Percentiles rank a stretch among this genome's conserved stretches.
These are phyloP conservation scores for Tympanuchus pallidicinctus DNA, from an alignment of 2,113 vertebrate genomes.

Conservation along the genomic window DNA sequence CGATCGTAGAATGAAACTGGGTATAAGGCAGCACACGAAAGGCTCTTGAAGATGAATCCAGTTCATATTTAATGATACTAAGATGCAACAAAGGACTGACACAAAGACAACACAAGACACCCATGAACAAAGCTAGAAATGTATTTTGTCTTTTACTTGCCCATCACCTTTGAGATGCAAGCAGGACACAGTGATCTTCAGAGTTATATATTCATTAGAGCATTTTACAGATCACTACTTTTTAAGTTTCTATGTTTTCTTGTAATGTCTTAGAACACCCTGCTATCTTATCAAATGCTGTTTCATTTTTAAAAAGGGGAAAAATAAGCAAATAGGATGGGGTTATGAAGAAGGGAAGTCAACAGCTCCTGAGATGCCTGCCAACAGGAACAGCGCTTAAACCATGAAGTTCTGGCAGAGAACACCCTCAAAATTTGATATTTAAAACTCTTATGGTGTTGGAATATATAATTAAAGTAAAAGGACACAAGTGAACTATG, in stretches of 20 bases:
- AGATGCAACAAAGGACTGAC: background rate
- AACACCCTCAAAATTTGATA: slow-evolving; percentile 31
- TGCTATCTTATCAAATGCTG: background rate
- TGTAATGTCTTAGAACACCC: background rate
- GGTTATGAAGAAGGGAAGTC: slow-evolving; percentile 17
- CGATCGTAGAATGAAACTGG: background rate
- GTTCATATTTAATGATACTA: background rate
- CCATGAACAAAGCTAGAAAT: background rate
- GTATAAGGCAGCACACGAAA: background rate
- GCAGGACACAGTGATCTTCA: background rate
- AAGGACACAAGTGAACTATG: slow-evolving; percentile 21
- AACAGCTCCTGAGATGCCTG: slow-evolving; percentile 27
- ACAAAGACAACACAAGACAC: background rate
- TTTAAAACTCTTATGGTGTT: slow-evolving; percentile 27
- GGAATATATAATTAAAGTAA: slow-evolving; percentile 4
- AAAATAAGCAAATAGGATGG: background rate
- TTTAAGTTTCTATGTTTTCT: background rate
- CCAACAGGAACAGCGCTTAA: slow-evolving; percentile 41
- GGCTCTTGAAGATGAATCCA: background rate
- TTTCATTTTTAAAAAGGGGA: slow-evolving; percentile 6
- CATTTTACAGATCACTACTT: background rate
- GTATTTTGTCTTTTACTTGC: background rate
- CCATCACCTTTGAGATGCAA: background rate
- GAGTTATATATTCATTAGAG: background rate
- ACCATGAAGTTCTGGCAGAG: slow-evolving; percentile 34